phyloP scores from a whole-genome alignment of 2,888 invertebrate species.

The Myathropa florea region DNA sequence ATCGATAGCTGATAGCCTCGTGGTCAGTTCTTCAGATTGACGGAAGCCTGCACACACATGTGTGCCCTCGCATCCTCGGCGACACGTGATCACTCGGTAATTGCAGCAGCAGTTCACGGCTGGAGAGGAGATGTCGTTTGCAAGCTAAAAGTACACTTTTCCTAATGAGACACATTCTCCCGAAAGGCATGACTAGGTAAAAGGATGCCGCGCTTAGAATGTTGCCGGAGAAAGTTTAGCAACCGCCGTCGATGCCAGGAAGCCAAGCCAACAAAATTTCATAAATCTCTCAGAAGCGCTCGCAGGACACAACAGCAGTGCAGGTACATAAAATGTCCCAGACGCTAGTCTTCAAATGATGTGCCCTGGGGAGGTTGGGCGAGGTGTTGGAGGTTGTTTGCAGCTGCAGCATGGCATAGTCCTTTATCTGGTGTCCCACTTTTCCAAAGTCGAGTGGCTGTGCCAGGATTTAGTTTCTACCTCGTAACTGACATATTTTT shows the following conservation, averaged over 20 bases:
- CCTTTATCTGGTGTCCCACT: constrained; percentile 47
- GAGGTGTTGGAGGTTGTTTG: background rate
- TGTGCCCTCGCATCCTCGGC: background rate
- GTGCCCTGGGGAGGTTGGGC: background rate
- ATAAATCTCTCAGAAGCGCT: constrained; percentile 44
- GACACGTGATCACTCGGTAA: constrained; percentile 56
- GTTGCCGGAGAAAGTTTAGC: constrained; percentile 5
- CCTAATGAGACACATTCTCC: constrained; percentile 15
- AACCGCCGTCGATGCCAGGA: constrained; percentile 7
- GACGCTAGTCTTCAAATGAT: background rate
- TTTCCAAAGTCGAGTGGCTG: constrained; percentile 10
- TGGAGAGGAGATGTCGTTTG: background rate
- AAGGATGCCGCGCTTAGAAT: background rate
- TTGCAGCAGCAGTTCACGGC: constrained; percentile 22
- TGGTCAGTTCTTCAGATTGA: too few species aligned
- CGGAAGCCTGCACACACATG: background rate
- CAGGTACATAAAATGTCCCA: background rate
- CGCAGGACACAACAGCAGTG: background rate
- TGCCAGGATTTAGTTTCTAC: constrained; percentile 30
- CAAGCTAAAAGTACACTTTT: background rate
- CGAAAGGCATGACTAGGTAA: background rate
- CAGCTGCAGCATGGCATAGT: constrained; percentile 10
- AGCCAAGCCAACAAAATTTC: constrained; percentile 50
- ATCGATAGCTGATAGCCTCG: background rate
- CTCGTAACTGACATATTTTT: constrained; percentile 44